Evolutionary conservation across 2,113 vertebrate genomes (phyloP), one percentile per base, ranked within the genome.

Genomic region (Austrofundulus limnaeus): DNA sequence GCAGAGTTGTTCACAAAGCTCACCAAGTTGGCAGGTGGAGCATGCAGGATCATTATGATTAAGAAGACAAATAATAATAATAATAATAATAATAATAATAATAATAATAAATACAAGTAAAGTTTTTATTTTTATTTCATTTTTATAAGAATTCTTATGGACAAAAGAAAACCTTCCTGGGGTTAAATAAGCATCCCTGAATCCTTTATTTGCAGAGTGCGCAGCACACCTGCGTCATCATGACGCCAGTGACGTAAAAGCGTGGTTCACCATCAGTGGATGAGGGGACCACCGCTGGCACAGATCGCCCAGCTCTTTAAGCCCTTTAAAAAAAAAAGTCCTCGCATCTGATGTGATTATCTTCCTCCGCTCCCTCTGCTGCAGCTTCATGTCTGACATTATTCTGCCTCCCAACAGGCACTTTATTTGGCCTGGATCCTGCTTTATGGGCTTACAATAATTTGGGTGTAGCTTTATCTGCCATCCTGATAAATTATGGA

Each of bases 241-340:
- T 66, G 62, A 60, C 66, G 17, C 66, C 21, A 23, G 19, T 88
- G 86, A 90, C 85, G 88, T 82, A 59, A 70, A 47, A 66, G 41
- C 67, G 50, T 51, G 52, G 64, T 47, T 34, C 66, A 58, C 52
- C 75, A 39, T 72, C 75, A 28, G 20, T 56, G 57, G 60, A 63
- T 51, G 70, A 57, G 51, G 82, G 77, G 71, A 86, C 59, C 77
- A 66, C 69, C 57, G 60, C 54, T 72, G 80, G 69, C 72, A 54
- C 66, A 53, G 69, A 61, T 63, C 64, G 68, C 70, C 80, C 81
- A 80, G 63, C 61, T 63, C 52, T n/a, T 13, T 53, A 66, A 80
- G 17, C 43, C 73, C 41, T 62, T 57, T 2, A 28, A 28, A 51
- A 12, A 55, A 43, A 39, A 53, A 64, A 53, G 53, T 71, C 57